phyloP scores from a whole-genome alignment of 2,113 vertebrate species.

The Pantherophis guttatus region DNA sequence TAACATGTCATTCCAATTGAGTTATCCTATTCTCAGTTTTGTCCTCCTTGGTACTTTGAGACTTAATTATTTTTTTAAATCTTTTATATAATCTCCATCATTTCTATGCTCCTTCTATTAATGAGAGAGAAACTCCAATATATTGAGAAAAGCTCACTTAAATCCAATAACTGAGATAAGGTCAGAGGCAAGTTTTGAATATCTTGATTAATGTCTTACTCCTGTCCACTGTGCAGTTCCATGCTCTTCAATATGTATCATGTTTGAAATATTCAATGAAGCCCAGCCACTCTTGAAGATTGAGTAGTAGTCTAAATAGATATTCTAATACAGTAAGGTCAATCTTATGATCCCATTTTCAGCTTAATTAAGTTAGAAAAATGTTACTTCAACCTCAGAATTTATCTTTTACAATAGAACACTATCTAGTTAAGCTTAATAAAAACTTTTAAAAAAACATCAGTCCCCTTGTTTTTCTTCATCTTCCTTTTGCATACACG shows the following conservation, averaged over 20 bases:
- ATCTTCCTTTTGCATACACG: background rate
- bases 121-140: background rate
- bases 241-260: background rate
- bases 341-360: background rate
- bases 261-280: background rate
- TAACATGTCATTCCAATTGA: background rate
- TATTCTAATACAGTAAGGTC: background rate
- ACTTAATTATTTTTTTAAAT: background rate
- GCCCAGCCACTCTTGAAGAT: background rate
- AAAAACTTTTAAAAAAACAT: background rate
- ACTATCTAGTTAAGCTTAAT: background rate
- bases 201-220: background rate
- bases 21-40: background rate
- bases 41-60: background rate
- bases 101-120: background rate
- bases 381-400: background rate
- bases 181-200: background rate
- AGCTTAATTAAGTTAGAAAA: background rate
- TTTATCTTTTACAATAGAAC: background rate
- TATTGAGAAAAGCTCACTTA: background rate
- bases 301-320: background rate
- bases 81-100: background rate
- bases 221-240: background rate
- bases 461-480: background rate
- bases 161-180: background rate